These are phyloP conservation scores for Orthosia gracilis DNA, from an alignment of 2,888 invertebrate genomes.

Conservation along the genomic window DNA sequence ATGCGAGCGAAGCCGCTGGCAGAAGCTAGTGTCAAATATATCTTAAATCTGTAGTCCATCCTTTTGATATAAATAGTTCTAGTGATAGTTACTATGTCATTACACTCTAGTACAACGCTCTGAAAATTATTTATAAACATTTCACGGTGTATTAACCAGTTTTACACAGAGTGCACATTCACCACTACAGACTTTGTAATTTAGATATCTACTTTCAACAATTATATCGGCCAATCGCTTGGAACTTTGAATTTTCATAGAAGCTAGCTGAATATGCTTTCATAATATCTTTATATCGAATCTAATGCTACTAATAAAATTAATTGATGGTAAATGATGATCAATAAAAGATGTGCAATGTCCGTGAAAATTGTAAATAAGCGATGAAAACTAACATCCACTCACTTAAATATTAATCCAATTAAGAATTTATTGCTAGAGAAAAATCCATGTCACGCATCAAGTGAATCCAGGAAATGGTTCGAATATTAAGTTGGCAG, in stretches of 20 bases:
- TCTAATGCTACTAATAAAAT: background rate
- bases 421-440: constrained; percentile 15
- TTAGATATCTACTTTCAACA: background rate
- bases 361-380: background rate
- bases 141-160: background rate
- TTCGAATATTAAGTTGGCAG: constrained; percentile 61
- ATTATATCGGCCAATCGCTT: background rate
- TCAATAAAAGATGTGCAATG: constrained; percentile 1
- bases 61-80: background rate
- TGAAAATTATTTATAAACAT: constrained; percentile 5
- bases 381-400: constrained; percentile 5
- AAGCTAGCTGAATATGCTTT: background rate
- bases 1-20: no score
- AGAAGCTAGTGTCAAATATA: no score
- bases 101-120: background rate
- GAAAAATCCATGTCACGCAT: constrained; percentile 63
- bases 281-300: background rate
- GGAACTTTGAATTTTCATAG: background rate
- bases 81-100: background rate
- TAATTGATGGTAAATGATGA: background rate
- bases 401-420: background rate
- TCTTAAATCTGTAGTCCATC: background rate
- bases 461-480: constrained; percentile 63
- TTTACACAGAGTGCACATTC: background rate
- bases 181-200: background rate